These are phyloP conservation scores for Choloepus hoffmanni DNA, from an alignment of 2,113 vertebrate species.

Conservation along the genomic window DNA sequence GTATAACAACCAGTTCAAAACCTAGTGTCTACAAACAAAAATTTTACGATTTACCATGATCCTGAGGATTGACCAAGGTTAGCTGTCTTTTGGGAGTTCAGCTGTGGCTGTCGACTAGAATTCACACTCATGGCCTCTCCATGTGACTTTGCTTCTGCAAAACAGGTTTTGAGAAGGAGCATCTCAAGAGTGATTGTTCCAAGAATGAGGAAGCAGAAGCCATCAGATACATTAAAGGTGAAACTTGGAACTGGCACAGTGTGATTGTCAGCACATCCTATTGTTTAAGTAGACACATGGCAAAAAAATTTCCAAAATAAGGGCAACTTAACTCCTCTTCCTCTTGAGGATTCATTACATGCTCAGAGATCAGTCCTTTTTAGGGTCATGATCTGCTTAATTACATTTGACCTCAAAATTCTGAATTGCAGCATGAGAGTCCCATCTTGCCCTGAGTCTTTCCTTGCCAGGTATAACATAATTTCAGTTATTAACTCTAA, in stretches of 20 bases:
- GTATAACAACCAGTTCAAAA: neutral
- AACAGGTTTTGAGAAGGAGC: neutral
- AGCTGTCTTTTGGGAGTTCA: neutral
- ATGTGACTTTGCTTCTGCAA: neutral
- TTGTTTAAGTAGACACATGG: neutral
- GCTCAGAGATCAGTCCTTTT: neutral
- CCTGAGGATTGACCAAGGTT: neutral
- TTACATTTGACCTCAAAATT: slow-evolving; percentile 26
- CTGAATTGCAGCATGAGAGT: neutral
- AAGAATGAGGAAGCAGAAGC: neutral
- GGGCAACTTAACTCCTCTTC: neutral
- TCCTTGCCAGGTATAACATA: neutral
- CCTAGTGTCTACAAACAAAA: neutral
- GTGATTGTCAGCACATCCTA: neutral
- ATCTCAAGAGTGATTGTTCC: neutral
- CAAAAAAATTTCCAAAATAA: neutral
- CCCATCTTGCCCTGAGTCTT: neutral
- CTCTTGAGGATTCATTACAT: neutral
- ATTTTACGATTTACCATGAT: neutral
- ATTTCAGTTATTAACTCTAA: neutral
- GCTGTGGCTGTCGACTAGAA: neutral
- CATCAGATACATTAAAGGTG: neutral
- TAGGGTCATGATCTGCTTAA: neutral
- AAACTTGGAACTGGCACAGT: neutral
- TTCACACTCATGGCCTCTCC: neutral